Base-by-base conservation (phyloP, 2,797 vertebrate species). In the Apogon talboti region DNA sequence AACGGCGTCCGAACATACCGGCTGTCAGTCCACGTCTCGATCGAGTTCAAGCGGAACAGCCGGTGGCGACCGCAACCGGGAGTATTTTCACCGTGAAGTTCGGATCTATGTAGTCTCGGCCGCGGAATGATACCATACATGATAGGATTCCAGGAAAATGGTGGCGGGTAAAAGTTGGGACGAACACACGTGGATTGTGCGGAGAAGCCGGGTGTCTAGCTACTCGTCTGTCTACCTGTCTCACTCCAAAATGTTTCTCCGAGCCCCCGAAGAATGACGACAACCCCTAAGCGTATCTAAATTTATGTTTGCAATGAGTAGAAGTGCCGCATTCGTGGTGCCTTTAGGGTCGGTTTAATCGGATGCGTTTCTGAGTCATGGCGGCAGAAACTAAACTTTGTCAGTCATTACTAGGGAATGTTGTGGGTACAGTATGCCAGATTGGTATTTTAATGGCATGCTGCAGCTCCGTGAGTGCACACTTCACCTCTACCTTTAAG, bases 111-210 rank as follows among this genome's bases (percentile, higher is more conserved):
- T 62, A 40, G 15, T 57, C 54, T 11, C 1, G 0, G 0, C 15
- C 6, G 93, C 90, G 93, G 83, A 93, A 72, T 48, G 84, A 91
- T 91, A 87, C 14, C 0, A 0, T 0, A 6, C n/a, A 16, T 24
- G 24, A 3, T 15, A 48, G 44, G 74, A 89, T 94, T 94, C 93
- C 86, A 79, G 89, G 92, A 94, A 93, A 89, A 85, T 53, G 66
- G 66, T 87, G 90, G 92, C 89, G 91, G 84, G 82, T 76, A 87
- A 83, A 86, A 78, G 69, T 77, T 73, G 42, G 84, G 48, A 88
- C 82, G 74, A 61, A 54, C 76, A 71, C 92, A 93, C 92, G 92
- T 93, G 92, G 79, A 71, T 30, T 0, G 44, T 1, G 49, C 37
- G 24, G 46, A 87, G 78, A 90, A 60, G 90, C 92, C 91, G 92